These are phyloP conservation scores for Protomyctophum bolini DNA, from an alignment of 2,113 vertebrate genomes.

Conservation along the genomic window DNA sequence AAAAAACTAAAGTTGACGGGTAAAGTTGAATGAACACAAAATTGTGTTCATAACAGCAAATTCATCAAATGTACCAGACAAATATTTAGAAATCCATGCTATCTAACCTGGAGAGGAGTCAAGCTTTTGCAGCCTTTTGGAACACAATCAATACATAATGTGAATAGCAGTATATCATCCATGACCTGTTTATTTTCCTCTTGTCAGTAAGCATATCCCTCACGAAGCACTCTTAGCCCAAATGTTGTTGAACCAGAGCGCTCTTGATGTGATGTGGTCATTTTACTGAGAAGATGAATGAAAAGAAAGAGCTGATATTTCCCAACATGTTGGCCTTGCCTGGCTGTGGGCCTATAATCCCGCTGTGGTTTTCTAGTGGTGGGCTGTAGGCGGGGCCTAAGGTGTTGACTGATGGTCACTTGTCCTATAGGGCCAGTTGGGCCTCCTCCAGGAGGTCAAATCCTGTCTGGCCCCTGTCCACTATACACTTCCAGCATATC, in stretches of 20 bases:
- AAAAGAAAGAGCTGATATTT: constrained; percentile 9
- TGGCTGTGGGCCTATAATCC: constrained; percentile 32
- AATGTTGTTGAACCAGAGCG: neutral
- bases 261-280: constrained; percentile 9
- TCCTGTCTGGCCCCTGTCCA: constrained; percentile 81
- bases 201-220: neutral
- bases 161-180: neutral
- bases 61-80: neutral
- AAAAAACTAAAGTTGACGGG: neutral
- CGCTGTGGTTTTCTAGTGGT: constrained; percentile 67
- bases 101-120: neutral
- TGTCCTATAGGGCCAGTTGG: constrained; percentile 63
- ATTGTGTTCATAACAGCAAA: neutral
- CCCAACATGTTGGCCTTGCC: neutral
- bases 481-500: constrained; percentile 81
- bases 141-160: neutral
- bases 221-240: neutral
- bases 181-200: neutral
- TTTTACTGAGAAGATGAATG: constrained; percentile 24
- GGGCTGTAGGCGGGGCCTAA: constrained; percentile 51
- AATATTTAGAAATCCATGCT: neutral
- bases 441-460: constrained; percentile 78
- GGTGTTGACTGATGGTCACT: constrained; percentile 73
- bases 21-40: neutral
- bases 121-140: neutral